phyloP scores from a whole-genome alignment of 2,888 invertebrate genomes.

The Aspidiotus rigidus region DNA sequence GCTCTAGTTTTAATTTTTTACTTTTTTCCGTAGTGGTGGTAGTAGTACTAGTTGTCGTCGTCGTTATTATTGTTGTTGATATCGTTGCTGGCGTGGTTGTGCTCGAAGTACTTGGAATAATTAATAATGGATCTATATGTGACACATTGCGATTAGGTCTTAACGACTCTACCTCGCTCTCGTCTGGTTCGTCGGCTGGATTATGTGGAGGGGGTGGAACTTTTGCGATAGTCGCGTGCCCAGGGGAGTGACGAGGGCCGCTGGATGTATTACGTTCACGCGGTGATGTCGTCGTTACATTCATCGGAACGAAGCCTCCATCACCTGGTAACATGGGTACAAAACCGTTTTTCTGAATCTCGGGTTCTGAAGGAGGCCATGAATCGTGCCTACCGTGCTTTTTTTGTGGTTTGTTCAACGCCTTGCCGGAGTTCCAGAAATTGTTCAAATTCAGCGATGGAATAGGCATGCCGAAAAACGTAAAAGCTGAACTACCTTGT shows the following conservation, averaged over 20 bases:
- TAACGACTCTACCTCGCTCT: slow-evolving; percentile 7
- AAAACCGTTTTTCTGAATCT: slow-evolving; percentile 67
- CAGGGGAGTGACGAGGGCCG: slow-evolving; percentile 31
- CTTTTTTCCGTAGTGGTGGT: neutral
- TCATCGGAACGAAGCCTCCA: slow-evolving; percentile 64
- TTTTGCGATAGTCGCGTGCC: slow-evolving; percentile 36
- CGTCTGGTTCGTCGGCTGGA: slow-evolving; percentile 2
- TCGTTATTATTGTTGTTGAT: too few relatives aligned
- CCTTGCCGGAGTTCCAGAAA: slow-evolving; percentile 35
- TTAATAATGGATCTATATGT: slow-evolving; percentile 16
- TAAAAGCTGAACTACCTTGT: slow-evolving; percentile 54
- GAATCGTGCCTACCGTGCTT: slow-evolving; percentile 42
- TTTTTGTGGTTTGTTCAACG: slow-evolving; percentile 34
- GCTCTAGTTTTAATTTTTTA: too few relatives aligned
- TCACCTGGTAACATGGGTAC: slow-evolving; percentile 62
- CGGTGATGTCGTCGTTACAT: slow-evolving; percentile 43
- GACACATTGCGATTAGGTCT: slow-evolving; percentile 17
- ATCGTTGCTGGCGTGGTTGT: neutral
- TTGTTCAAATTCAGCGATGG: slow-evolving; percentile 52
- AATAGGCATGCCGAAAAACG: slow-evolving; percentile 75
- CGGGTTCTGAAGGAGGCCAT: slow-evolving; percentile 49
- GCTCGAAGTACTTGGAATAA: neutral
- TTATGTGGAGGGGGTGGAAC: slow-evolving; percentile 11
- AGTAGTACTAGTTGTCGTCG: neutral
- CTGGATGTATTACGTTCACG: neutral